These are phyloP conservation scores for Gallinago media DNA, from an alignment of 2,113 vertebrate genomes.

Conservation along the genomic window DNA sequence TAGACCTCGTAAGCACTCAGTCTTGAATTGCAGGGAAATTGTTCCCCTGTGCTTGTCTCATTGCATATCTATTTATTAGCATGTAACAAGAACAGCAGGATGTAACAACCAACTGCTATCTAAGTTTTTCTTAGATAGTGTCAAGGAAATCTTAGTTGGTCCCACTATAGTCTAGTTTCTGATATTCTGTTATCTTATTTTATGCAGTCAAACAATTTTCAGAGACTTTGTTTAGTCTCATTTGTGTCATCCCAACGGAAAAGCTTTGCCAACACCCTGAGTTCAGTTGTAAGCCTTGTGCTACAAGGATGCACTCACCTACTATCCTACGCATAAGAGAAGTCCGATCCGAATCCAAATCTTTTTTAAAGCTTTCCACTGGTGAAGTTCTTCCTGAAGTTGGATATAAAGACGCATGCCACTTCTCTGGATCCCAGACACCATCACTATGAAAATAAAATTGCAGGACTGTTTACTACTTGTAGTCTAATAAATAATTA, in stretches of 20 bases:
- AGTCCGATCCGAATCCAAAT: conserved; percentile 87
- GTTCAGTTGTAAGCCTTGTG: not conserved
- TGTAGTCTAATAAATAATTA: not conserved
- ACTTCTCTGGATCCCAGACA: conserved; percentile 98
- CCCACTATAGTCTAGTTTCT: not conserved
- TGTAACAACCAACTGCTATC: not conserved
- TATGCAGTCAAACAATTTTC: not conserved
- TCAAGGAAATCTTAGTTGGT: not conserved
- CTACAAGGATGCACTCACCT: conserved; percentile 73
- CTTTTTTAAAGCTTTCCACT: conserved; percentile 91
- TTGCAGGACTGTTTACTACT: not conserved
- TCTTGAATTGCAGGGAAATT: not conserved
- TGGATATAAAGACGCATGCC: conserved; percentile 96
- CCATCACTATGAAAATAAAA: conserved; percentile 84
- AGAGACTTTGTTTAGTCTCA: not conserved
- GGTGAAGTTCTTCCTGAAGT: conserved; percentile 90
- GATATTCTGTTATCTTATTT: not conserved
- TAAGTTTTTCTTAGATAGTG: not conserved
- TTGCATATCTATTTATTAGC: accelerated
- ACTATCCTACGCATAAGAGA: conserved; percentile 90
- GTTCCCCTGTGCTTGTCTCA: not conserved
- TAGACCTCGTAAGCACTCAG: not conserved
- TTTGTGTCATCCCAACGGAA: not conserved
- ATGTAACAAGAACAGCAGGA: accelerated
- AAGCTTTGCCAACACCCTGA: not conserved